These are phyloP conservation scores for Sapayoa aenigma DNA, from an alignment of 2,113 vertebrate genomes.

Conservation along the genomic window DNA sequence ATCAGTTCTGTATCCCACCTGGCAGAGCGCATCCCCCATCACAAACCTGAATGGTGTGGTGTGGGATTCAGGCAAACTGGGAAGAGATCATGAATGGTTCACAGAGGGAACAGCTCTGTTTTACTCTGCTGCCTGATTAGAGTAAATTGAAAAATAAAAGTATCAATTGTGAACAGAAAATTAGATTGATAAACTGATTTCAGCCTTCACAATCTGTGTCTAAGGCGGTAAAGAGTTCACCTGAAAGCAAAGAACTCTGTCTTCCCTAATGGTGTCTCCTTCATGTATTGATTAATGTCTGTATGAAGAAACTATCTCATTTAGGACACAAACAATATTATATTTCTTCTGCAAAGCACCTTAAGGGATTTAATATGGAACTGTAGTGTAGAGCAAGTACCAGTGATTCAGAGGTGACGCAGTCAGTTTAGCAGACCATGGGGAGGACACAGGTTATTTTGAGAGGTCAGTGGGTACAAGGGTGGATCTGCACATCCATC, in stretches of 20 bases:
- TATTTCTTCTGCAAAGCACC: background rate
- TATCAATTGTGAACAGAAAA: background rate
- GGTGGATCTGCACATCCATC: background rate
- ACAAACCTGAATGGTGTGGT: accelerated
- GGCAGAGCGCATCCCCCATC: background rate
- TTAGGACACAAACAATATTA: slow-evolving; percentile 13
- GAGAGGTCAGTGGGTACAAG: background rate
- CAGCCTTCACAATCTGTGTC: background rate
- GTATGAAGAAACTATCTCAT: background rate
- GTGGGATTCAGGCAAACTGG: accelerated
- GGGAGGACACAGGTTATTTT: background rate
- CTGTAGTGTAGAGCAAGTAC: background rate
- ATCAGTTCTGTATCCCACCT: background rate
- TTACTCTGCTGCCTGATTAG: background rate
- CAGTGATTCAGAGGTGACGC: background rate
- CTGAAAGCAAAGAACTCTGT: background rate
- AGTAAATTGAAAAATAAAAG: background rate
- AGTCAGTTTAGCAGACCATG: background rate
- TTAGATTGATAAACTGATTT: slow-evolving; percentile 2
- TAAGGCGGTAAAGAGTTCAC: background rate
- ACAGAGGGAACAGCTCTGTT: background rate
- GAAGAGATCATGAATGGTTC: accelerated
- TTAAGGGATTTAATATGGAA: slow-evolving; percentile 2
- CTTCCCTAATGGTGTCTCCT: background rate
- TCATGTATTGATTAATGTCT: background rate